These are phyloP conservation scores for Drosophila stalkeri DNA, from an alignment of 2,888 invertebrate genomes.

Conservation along the genomic window DNA sequence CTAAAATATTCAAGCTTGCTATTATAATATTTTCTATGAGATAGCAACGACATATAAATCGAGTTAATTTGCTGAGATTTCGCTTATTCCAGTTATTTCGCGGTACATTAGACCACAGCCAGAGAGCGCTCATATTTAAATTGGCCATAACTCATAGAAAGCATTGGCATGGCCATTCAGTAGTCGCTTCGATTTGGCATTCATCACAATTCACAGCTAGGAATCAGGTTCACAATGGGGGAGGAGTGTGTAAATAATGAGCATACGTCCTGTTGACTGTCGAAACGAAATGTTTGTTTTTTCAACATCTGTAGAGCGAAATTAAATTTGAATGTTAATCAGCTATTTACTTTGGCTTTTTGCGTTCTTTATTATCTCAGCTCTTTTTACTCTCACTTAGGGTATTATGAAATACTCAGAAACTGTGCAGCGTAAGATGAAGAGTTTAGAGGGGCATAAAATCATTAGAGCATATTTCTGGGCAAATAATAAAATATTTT, in stretches of 20 bases:
- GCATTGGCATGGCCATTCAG: constrained; percentile 30
- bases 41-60: too few species aligned
- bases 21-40: not conserved
- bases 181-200: constrained; percentile 4
- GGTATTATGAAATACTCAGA: not conserved
- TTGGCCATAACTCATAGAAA: constrained; percentile 60
- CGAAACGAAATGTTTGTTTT: not conserved
- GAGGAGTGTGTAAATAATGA: not conserved
- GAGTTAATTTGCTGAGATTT: not conserved
- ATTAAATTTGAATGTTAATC: constrained; percentile 59
- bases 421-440: not conserved
- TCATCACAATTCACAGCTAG: constrained; percentile 9
- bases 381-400: constrained; percentile 8
- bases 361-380: constrained; percentile 55
- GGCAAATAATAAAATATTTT: not conserved
- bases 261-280: too few species aligned
- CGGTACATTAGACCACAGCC: constrained; percentile 65
- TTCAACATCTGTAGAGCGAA: constrained; percentile 50
- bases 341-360: constrained; percentile 66
- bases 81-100: constrained; percentile 68
- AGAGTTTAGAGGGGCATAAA: not conserved
- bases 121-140: constrained; percentile 33
- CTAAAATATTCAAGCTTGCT: not conserved
- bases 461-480: not conserved
- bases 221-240: not conserved